Evolutionary conservation across 2,888 invertebrate species (phyloP).

Genomic region (Cloeon dipterum): DNA sequence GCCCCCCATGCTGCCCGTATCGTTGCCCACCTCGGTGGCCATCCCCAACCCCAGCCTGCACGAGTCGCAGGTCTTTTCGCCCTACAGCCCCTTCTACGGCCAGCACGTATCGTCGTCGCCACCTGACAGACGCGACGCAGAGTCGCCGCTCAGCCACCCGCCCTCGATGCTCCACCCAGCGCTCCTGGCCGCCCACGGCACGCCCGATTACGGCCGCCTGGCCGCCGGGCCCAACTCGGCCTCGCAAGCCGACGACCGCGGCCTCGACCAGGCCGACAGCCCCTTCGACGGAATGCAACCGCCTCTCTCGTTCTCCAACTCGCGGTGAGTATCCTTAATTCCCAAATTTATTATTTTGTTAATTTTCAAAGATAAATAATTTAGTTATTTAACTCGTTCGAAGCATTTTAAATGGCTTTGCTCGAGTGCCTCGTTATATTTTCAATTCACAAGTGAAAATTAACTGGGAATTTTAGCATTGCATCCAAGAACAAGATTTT

Average conservation of each 20-base stretch:
- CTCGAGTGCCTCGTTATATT: neutral
- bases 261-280: constrained; percentile 74
- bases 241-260: constrained; percentile 53
- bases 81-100: constrained; percentile 75
- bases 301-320: constrained; percentile 83
- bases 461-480: neutral
- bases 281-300: constrained; percentile 81
- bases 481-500: too few relatives aligned
- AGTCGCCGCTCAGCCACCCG: constrained; percentile 44
- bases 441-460: neutral
- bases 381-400: too few relatives aligned
- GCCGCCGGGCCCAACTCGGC: constrained; percentile 15
- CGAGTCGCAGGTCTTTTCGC: constrained; percentile 82
- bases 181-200: constrained; percentile 47
- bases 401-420: neutral
- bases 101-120: constrained; percentile 17
- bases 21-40: constrained; percentile 85
- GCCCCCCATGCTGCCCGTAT: constrained; percentile 66
- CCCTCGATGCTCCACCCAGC: constrained; percentile 69
- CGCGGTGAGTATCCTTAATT: neutral
- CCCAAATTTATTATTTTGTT: neutral
- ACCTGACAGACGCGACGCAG: constrained; percentile 35
- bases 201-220: constrained; percentile 56
- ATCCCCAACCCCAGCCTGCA: constrained; percentile 90
- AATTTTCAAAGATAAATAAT: neutral